Percentiles rank a stretch among this genome's conserved stretches.
Conservation (phyloP, 2,888 invertebrate genomes). For the Epinotia demarniana region DNA sequence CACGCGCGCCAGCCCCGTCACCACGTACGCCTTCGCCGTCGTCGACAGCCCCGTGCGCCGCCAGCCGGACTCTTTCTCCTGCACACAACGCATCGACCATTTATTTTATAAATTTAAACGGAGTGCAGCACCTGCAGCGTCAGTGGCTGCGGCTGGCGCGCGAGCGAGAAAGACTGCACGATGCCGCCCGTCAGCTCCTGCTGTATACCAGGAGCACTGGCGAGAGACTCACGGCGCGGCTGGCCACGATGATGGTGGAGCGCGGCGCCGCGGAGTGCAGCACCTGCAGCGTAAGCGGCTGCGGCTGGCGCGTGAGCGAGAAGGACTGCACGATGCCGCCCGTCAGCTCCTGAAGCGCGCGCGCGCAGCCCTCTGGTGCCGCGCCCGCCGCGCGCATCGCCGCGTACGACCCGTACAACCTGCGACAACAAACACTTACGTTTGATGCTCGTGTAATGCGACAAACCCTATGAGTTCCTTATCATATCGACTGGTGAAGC, state of each 20-base stretch:
- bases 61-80: constrained; percentile 71
- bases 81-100: neutral
- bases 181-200: constrained; percentile 91
- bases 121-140: constrained; percentile 88
- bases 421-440: constrained; percentile 53
- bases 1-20: constrained; percentile 89
- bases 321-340: constrained; percentile 91
- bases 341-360: constrained; percentile 89
- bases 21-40: constrained; percentile 86
- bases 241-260: constrained; percentile 88
- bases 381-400: constrained; percentile 84
- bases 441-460: no score
- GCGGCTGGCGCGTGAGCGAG: constrained; percentile 86
- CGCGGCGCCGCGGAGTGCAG: constrained; percentile 88
- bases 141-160: constrained; percentile 86
- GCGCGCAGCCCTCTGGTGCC: constrained; percentile 86
- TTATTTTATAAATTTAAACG: constrained; percentile 56
- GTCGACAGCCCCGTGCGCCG: constrained; percentile 86
- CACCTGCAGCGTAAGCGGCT: constrained; percentile 87
- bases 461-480: no score
- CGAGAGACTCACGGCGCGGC: constrained; percentile 61
- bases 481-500: no score
- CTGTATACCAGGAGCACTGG: no score
- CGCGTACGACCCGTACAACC: constrained; percentile 89
- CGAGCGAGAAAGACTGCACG: constrained; percentile 89